A percentile compares a stretch with the other conserved stretches of the same genome.
Evolutionary conservation across 2,797 vertebrate species (phyloP).

Genomic region (Fundulus diaphanus): DNA sequence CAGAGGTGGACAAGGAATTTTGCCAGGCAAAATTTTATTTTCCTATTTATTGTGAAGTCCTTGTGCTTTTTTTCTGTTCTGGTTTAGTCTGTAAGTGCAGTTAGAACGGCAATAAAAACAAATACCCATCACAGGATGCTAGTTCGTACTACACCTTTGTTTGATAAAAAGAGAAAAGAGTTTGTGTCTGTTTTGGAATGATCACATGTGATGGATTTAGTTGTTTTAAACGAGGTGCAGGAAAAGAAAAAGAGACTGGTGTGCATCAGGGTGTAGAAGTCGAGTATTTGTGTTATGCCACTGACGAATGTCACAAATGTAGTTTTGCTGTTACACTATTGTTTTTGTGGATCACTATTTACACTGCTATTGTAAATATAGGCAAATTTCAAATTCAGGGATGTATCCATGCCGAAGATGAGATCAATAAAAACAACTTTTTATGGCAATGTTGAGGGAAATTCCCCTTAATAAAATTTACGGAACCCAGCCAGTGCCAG

Average conservation of each 20-base stretch:
- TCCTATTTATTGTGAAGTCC: constrained; percentile 84
- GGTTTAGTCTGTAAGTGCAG: constrained; percentile 55
- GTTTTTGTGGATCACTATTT: constrained; percentile 73
- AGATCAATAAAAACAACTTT: constrained; percentile 13
- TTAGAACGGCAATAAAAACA: constrained; percentile 64
- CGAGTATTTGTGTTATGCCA: constrained; percentile 67
- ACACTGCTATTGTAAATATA: constrained; percentile 73
- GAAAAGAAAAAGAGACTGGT: constrained; percentile 47
- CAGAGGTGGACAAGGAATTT: constrained; percentile 70
- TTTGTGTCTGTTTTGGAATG: constrained; percentile 43
- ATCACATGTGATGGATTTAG: constrained; percentile 30
- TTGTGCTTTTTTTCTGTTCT: constrained; percentile 71
- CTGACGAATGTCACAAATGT: constrained; percentile 67
- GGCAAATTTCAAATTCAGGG: constrained; percentile 70
- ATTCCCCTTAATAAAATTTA: constrained; percentile 20
- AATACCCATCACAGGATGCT: constrained; percentile 20
- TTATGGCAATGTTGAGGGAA: constrained; percentile 6
- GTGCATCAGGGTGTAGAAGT: constrained; percentile 71
- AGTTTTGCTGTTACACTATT: constrained; percentile 66
- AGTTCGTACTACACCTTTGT: constrained; percentile 30
- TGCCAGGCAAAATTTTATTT: constrained; percentile 75
- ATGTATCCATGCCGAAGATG: constrained; percentile 55
- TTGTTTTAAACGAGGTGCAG: constrained; percentile 53
- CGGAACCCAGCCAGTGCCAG: constrained; percentile 3
- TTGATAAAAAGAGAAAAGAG: not conserved